Evolutionary conservation across 1,140 invertebrate species (phyloP).

Genomic region (Halictus rubicundus): DNA sequence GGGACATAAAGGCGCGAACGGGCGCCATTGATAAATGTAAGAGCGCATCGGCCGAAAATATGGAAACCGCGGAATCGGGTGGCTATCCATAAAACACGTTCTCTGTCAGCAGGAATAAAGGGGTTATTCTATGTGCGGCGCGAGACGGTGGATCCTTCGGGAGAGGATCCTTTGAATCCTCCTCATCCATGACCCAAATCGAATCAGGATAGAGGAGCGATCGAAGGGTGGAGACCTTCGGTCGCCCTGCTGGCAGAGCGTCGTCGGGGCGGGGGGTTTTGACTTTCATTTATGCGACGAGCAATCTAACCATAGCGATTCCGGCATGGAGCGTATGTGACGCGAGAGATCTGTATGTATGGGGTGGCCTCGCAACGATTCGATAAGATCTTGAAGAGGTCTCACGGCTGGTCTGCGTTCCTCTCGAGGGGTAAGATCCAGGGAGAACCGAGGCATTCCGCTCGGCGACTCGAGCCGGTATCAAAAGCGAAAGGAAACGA

Average conservation of each 20-base stretch:
- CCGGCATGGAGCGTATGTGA: slow-evolving; percentile 2
- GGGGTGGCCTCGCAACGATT: slow-evolving; percentile 16
- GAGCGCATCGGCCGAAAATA: background rate
- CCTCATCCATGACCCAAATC: background rate
- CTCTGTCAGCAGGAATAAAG: background rate
- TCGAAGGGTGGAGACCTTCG: background rate
- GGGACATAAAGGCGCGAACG: too few species aligned
- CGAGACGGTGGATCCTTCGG: background rate
- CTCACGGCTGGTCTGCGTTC: background rate
- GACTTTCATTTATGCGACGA: slow-evolving; percentile 14
- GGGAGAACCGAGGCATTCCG: slow-evolving; percentile 1
- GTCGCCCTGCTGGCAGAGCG: too few species aligned
- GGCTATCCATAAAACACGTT: slow-evolving; percentile 6
- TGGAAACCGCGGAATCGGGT: background rate
- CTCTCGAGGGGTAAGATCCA: background rate
- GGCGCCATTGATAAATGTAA: too few species aligned
- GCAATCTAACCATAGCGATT: background rate
- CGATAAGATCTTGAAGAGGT: slow-evolving; percentile 29
- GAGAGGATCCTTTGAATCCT: background rate
- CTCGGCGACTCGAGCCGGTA: slow-evolving; percentile 1
- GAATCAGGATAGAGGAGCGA: background rate
- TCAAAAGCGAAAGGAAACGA: slow-evolving; percentile 32
- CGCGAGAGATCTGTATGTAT: slow-evolving; percentile 13
- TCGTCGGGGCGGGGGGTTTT: background rate
- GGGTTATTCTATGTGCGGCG: background rate